Percentiles rank a stretch among this genome's conserved stretches.
These are phyloP conservation scores for Epistrophe eligans DNA, from an alignment of 2,888 invertebrate species.

Conservation along the genomic window DNA sequence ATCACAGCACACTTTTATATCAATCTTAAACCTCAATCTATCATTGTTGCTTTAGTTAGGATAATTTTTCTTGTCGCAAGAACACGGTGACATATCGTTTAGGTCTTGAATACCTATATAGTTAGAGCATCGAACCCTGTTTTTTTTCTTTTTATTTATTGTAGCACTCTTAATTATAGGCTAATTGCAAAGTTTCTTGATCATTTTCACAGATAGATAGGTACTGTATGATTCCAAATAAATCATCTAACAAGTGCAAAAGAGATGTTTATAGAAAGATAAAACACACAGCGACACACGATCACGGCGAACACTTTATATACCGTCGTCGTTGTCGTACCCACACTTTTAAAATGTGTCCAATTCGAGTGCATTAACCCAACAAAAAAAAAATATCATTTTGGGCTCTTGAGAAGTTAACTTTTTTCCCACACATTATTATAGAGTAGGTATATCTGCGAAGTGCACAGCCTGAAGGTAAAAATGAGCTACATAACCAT, in stretches of 20 bases:
- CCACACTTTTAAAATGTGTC: constrained; percentile 44
- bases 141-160: constrained; percentile 12
- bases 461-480: constrained; percentile 22
- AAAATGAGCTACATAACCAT: constrained; percentile 30
- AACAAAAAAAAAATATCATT: constrained; percentile 63
- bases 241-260: constrained; percentile 64
- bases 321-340: constrained; percentile 30
- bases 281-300: constrained; percentile 47
- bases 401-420: constrained; percentile 41
- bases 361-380: constrained; percentile 57
- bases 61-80: constrained; percentile 35
- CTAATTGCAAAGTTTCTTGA: constrained; percentile 69
- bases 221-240: constrained; percentile 44
- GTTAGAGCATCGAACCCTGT: constrained; percentile 32
- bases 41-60: constrained; percentile 7
- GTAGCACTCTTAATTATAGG: constrained; percentile 55
- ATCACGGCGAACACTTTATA: constrained; percentile 43
- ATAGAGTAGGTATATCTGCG: not conserved
- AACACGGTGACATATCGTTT: constrained; percentile 37
- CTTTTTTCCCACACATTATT: constrained; percentile 61
- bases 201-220: constrained; percentile 42
- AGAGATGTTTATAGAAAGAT: constrained; percentile 29
- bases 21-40: constrained; percentile 57
- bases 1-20: constrained; percentile 17
- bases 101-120: not conserved